Evolutionary conservation across 2,113 vertebrate genomes (phyloP), one percentile per base, ranked within the genome.

Genomic region (Ramphastos sulfuratus): DNA sequence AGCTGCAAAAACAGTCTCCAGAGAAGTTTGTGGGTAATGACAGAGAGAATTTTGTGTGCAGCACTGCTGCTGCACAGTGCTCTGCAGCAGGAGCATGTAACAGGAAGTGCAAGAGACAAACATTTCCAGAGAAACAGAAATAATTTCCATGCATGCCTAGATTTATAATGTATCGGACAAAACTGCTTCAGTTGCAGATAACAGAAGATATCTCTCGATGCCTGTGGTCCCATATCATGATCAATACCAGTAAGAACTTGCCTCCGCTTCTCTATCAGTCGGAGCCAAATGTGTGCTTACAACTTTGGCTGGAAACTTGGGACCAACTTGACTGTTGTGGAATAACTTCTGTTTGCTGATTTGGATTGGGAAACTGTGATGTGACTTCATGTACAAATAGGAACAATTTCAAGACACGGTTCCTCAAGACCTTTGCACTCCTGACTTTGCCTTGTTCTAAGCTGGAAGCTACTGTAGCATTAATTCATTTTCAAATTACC

Each of bases 241-340:
- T 31, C 18, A 61, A 25, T 11, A 28, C 23, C 30, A 50, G 78
- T n/a, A 50, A 50, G 50, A 4, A 3, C 30, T 89, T 0, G 0
- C 16, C 37, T 75, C 35, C n/a, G 15, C 44, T 58, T 74, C 1
- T 0, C 8, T 50, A 10, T 28, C 0, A 2, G 12, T 28, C 20
- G 55, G 37, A 73, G n/a, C 20, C 14, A 71, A 79, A 9, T 5
- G 39, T 61, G 15, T 12, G 18, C 39, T 81, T 86, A 61, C 21
- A 63, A 23, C 39, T 73, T 54, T 87, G 55, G 10, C 63, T 79
- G 15, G 66, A 78, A 82, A 71, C n/a, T 92, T 27, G 60, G 37
- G n/a, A 58, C 46, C 31, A 24, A 1, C 1, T 0, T 89, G 55
- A 18, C 10, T 70, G 15, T 35, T 59, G 42, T 52, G 81, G 93